Evolutionary conservation across 2,888 invertebrate species (phyloP), one percentile per base, ranked within the genome.

Genomic region (Leptinotarsa tumamoca): DNA sequence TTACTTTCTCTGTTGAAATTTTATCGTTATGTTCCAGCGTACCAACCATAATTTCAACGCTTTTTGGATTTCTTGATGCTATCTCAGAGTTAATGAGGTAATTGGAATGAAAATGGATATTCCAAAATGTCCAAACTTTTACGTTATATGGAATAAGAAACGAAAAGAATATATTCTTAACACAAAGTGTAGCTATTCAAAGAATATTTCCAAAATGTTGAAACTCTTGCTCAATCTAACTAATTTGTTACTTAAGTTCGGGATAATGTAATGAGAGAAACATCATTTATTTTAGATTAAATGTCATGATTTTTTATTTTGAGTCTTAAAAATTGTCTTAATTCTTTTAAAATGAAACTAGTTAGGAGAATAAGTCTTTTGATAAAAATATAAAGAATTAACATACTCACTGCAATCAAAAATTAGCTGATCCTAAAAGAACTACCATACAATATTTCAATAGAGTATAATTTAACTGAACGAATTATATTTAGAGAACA

Each of bases 31-130:
- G 10, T 33, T 63, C 43, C 3, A 43, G 43, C 33, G 10, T n/a
- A 63, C 63, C 63, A 63, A 27, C 63, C 17, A 33, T 63, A 63
- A 63, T 63, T 63, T 63, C 63, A 63, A 63, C 63, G 63, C 33
- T 43, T 63, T 63, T n/a, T 7, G 43, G 17, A 63, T 63, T 63
- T 63, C 33, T 33, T 43, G 63, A 63, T n/a, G 18, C 5, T 33
- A 63, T 63, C 63, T 33, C 33, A n/a, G 27, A 43, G n/a, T 63
- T 63, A 63, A 63, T 63, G 17, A 43, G n/a, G 43, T 63, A 63
- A 63, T 63, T 63, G 63, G 33, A 33, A 63, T 63, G 63, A 63
- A 43, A 33, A 63, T 43, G n/a, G 33, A 33, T 17, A 43, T n/a
- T 18, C 33, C 3, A 43, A 15, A 43, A n/a, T 33, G n/a, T 23